phyloP scores from a whole-genome alignment of 2,888 invertebrate genomes.

The Diloba caeruleocephala region DNA sequence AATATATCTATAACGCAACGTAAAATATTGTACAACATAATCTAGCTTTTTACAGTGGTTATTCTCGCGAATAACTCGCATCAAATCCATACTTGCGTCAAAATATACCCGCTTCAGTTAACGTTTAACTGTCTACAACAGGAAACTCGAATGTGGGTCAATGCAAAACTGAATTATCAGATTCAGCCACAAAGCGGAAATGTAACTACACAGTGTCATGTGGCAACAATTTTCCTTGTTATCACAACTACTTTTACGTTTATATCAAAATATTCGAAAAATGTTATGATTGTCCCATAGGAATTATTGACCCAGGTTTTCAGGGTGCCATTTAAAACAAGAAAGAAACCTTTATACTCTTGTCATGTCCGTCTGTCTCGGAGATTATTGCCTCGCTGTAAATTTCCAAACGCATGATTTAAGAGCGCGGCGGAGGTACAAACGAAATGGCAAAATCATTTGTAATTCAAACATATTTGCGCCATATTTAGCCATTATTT shows the following conservation, averaged over 20 bases:
- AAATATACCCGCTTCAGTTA: conserved; percentile 28
- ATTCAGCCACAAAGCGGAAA: conserved; percentile 32
- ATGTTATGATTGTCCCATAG: too few species aligned
- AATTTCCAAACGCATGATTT: too few species aligned
- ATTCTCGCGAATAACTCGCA: background rate
- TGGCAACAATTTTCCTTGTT: conserved; percentile 15
- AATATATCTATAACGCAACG: too few species aligned
- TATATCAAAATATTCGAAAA: background rate
- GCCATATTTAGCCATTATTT: too few species aligned
- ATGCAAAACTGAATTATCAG: conserved; percentile 42
- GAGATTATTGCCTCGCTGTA: too few species aligned
- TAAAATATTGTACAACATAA: background rate
- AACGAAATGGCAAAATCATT: too few species aligned
- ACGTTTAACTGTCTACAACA: conserved; percentile 28
- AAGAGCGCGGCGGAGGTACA: too few species aligned
- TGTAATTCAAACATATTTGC: too few species aligned
- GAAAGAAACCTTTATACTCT: too few species aligned
- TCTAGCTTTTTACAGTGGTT: background rate
- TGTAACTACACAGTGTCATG: conserved; percentile 10
- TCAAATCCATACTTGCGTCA: conserved; percentile 1
- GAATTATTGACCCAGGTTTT: too few species aligned
- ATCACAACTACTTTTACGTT: background rate
- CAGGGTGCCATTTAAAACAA: too few species aligned
- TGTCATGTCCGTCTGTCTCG: too few species aligned
- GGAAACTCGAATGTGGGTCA: conserved; percentile 26